phyloP scores from a whole-genome alignment of 2,113 vertebrate species.

The Thamnaconus septentrionalis region DNA sequence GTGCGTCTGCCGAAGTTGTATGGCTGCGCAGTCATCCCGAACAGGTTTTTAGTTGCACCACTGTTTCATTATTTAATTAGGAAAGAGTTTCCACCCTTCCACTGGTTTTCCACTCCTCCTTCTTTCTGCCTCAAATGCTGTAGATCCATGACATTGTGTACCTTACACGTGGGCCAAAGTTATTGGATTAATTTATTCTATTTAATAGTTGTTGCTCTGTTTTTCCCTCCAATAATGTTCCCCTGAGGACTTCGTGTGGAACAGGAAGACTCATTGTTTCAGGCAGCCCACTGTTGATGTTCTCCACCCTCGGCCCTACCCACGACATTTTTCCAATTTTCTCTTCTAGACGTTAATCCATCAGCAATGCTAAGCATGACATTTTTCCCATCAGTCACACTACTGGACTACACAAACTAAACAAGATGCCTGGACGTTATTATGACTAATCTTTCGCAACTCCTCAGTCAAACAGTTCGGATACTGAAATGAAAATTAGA shows the following conservation, averaged over 20 bases:
- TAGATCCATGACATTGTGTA: slow-evolving; percentile 10
- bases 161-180: neutral
- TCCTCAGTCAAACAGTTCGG: too few species aligned
- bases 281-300: slow-evolving; percentile 11
- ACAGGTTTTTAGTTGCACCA: slow-evolving; percentile 77
- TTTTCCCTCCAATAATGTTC: neutral
- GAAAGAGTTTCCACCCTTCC: slow-evolving; percentile 40
- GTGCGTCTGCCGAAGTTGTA: slow-evolving; percentile 32
- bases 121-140: slow-evolving; percentile 50
- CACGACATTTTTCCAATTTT: slow-evolving; percentile 42
- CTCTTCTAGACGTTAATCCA: slow-evolving; percentile 17
- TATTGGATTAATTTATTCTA: neutral
- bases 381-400: neutral
- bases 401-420: too few species aligned
- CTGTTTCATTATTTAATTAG: slow-evolving; percentile 83
- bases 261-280: slow-evolving; percentile 65
- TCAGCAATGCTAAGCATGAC: slow-evolving; percentile 4
- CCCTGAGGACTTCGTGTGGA: slow-evolving; percentile 6
- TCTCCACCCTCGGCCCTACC: slow-evolving; percentile 38
- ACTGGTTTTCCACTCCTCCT: slow-evolving; percentile 67
- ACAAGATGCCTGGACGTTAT: too few species aligned
- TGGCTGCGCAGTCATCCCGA: slow-evolving; percentile 69
- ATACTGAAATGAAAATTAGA: too few species aligned
- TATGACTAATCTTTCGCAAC: too few species aligned
- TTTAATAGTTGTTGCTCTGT: neutral